Conservation (phyloP, 1,140 invertebrate species). For the Eupristina koningsbergeri region DNA sequence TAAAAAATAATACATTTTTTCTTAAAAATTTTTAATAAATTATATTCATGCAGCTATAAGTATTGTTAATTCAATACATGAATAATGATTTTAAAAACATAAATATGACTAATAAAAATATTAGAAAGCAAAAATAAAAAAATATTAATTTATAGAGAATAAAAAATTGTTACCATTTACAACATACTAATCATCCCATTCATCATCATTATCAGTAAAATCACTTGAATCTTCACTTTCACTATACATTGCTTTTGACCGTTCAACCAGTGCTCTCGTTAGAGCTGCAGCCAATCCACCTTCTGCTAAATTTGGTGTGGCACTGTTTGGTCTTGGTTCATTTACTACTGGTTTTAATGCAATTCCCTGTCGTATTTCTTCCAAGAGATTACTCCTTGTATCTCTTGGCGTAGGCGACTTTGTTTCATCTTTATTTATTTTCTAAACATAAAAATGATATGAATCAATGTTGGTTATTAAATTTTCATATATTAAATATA, state of each 20-base stretch:
- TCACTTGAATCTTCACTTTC: constrained; percentile 76
- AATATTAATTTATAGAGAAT: too few relatives aligned
- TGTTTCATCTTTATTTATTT: constrained; percentile 74
- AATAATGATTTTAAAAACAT: background rate
- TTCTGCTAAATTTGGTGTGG: constrained; percentile 59
- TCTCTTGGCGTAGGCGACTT: constrained; percentile 68
- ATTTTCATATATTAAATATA: background rate
- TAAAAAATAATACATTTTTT: background rate
- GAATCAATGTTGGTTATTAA: constrained; percentile 5
- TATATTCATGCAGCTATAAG: too few relatives aligned
- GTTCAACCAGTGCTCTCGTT: constrained; percentile 82
- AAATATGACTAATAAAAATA: background rate
- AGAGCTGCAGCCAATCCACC: constrained; percentile 85
- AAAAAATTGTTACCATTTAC: constrained; percentile 33
- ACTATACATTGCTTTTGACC: constrained; percentile 81
- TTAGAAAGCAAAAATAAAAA: too few relatives aligned
- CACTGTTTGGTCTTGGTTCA: constrained; percentile 58
- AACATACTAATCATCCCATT: constrained; percentile 79
- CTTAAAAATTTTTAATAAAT: too few relatives aligned
- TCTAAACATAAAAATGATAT: constrained; percentile 65
- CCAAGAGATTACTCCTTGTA: constrained; percentile 81
- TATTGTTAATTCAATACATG: too few relatives aligned
- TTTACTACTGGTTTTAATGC: constrained; percentile 79
- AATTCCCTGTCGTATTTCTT: constrained; percentile 85
- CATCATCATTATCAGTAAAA: constrained; percentile 77